Evolutionary conservation across 2,888 invertebrate genomes (phyloP).

Genomic region (Clistopyga incitator): DNA sequence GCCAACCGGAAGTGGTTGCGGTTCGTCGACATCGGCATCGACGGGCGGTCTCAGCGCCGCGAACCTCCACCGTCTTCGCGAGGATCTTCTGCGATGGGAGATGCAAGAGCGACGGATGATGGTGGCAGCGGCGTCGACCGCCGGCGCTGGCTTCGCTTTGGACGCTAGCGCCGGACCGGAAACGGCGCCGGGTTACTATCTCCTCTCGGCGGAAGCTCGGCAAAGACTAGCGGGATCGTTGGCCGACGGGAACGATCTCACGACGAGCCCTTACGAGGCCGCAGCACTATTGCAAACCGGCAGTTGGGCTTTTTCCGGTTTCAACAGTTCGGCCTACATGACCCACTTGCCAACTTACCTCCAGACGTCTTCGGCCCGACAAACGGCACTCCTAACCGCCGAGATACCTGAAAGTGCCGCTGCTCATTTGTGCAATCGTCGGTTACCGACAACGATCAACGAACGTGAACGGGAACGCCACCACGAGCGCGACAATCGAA

Average conservation of each 20-base stretch:
- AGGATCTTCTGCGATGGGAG: constrained; percentile 82
- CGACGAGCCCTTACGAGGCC: constrained; percentile 77
- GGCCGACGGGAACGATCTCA: constrained; percentile 64
- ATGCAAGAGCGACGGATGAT: constrained; percentile 82
- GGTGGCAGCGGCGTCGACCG: constrained; percentile 77
- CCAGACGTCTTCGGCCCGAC: constrained; percentile 66
- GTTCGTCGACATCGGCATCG: constrained; percentile 78
- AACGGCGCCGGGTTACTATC: constrained; percentile 80
- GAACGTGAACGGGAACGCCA: constrained; percentile 48
- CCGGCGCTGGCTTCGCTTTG: constrained; percentile 75
- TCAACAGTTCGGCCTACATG: constrained; percentile 76
- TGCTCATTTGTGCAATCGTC: constrained; percentile 52
- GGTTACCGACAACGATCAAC: constrained; percentile 44
- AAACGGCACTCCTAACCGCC: constrained; percentile 55
- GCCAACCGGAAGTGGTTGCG: constrained; percentile 70
- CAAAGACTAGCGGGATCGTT: constrained; percentile 73
- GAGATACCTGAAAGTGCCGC: constrained; percentile 61
- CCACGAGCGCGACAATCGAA: constrained; percentile 53
- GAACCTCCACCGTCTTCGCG: constrained; percentile 81
- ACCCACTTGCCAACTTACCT: constrained; percentile 76
- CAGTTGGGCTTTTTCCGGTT: constrained; percentile 79
- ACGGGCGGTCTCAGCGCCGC: constrained; percentile 77
- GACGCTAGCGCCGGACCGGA: constrained; percentile 58
- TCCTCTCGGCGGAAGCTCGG: constrained; percentile 77
- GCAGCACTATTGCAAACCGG: constrained; percentile 78